Base-by-base conservation (phyloP, 2,797 vertebrate genomes). In the Argentina silus region DNA sequence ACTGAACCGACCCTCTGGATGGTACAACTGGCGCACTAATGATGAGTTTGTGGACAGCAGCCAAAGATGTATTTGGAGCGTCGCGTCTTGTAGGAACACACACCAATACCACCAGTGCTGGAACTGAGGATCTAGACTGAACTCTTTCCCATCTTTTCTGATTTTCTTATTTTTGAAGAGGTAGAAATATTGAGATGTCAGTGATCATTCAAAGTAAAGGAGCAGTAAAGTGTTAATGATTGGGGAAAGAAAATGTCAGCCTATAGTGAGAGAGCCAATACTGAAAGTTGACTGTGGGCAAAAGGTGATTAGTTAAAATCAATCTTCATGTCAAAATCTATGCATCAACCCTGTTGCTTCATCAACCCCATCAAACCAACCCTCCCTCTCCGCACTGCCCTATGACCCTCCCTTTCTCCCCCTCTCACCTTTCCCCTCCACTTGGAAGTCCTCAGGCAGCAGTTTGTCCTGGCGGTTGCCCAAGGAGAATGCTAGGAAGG, bases 391-490 rank as follows among this genome's bases (percentile, higher is more conserved):
- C 8, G 7, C 19, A 15, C 21, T 27, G 7, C 44, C 44, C 69
- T 17, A 7, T 11, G 12, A 4, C 11, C 1, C 69, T 70, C 19
- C 7, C 69, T 56, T 6, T 43, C 11, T 2, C 42, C 11, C 43
- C 5, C 15, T 36, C 36, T 27, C 43, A 98, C 96, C 97, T 92
- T 96, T 96, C 10, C 36, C 93, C 63, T 96, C 96, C 51, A 96
- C 94, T 83, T 96, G 93, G 86, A 98, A 98, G 90, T 99, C 95
- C 0, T 97, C 95, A 0, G 98, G 98, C 59, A 99, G 96, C 75
- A 99, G 95, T 70, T 96, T 95, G 91, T 99, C 98, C 87, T 99
- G 98, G 17, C 98, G 87, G 88, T 94, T 99, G 51, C 96, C 98
- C 81, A 99, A 82, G 44, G 97, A 96, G 3, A 99, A 99, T 43